Evolutionary conservation across 1,140 invertebrate genomes (phyloP).

Genomic region (Anastatus disparis): DNA sequence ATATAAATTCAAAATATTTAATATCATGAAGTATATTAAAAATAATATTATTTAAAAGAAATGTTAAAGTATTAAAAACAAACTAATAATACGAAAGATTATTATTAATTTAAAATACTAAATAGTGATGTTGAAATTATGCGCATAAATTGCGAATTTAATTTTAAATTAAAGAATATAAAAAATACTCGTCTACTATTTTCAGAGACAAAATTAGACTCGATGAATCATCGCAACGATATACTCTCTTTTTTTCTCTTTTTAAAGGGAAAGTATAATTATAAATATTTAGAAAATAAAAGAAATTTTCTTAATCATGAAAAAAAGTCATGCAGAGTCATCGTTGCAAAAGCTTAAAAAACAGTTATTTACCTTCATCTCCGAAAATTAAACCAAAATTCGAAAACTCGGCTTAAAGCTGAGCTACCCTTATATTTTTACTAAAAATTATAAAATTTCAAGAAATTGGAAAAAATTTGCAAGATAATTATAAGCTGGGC

Average conservation of each 20-base stretch:
- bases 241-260: too few relatives aligned
- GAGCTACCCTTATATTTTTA: slow-evolving; percentile 2
- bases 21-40: slow-evolving; percentile 6
- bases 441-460: too few relatives aligned
- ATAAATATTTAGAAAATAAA: slow-evolving; percentile 1
- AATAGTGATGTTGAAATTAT: too few relatives aligned
- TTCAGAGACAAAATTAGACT: slow-evolving; percentile 36
- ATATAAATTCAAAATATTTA: slow-evolving; percentile 26
- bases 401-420: slow-evolving; percentile 30
- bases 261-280: slow-evolving; percentile 25
- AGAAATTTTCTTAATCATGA: slow-evolving; percentile 2
- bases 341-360: slow-evolving; percentile 21
- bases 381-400: slow-evolving; percentile 39
- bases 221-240: slow-evolving; percentile 33
- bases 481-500: too few relatives aligned
- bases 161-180: slow-evolving; percentile 29
- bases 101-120: too few relatives aligned
- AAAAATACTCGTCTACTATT: slow-evolving; percentile 21
- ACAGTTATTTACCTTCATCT: slow-evolving; percentile 33
- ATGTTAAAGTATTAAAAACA: too few relatives aligned
- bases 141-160: neutral
- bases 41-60: neutral
- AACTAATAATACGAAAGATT: too few relatives aligned
- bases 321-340: slow-evolving; percentile 3
- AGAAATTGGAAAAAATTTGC: too few relatives aligned